Evolutionary conservation across 1,140 invertebrate species (phyloP), one percentile per base, ranked within the genome.

Genomic region (Sminthurides bifidus): DNA sequence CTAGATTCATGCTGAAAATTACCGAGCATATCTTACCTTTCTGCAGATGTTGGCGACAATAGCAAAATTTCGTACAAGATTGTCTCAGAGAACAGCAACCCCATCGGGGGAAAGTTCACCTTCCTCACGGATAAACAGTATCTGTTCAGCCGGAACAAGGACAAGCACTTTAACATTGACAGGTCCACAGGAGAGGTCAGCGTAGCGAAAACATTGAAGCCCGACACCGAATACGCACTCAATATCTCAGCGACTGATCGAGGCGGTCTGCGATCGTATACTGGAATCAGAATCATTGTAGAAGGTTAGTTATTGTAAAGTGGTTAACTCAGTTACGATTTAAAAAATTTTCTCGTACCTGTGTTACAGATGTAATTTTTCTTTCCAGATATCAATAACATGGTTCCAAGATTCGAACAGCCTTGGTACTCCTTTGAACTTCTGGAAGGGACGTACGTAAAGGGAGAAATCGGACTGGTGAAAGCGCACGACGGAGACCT

Each of bases 391-490:
- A 49, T 90, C 0, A 93, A 93, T 67, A 83, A 92, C 66, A 86
- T 91, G 67, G 77, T 82, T 15, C 89, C 89, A 0, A 77, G 80
- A 41, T 93, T 92, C 61, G 81, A 80, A 58, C 81, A 85, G 64
- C 76, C 81, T 1, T 83, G 80, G 76, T 93, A 92, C 68, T 81
- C 77, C 15, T 92, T 91, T 66, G 82, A 87, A 59, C 75, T 89
- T 0, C 73, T 81, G 17, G 90, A 93, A 73, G 84, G 86, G 1
- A 74, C 76, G 40, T 83, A 85, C 67, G 75, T 79, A 5, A 75
- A 80, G 29, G 76, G 77, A 48, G 74, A 84, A 2, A 70, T 87
- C 26, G 89, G 87, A 14, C 79, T 76, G 56, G 80, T 92, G 53
- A 77, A 80, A 58, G 87, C 86, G 1, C 74, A 69, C 12, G 87